phyloP scores from a whole-genome alignment of 2,797 vertebrate genomes.

The Onychomys arenicola region DNA sequence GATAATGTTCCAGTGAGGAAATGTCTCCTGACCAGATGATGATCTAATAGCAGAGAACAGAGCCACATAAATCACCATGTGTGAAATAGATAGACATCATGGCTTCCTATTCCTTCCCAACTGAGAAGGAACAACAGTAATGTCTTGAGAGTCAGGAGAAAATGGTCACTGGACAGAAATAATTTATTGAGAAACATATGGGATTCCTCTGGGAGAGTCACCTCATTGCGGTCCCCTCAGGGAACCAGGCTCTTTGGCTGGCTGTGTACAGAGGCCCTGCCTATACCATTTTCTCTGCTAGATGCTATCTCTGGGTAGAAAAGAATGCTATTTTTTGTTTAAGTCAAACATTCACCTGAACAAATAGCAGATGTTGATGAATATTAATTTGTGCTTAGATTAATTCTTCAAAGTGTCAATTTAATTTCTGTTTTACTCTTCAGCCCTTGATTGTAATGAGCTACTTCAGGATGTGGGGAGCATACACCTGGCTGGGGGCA shows the following conservation, averaged over 20 bases:
- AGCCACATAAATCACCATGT: background rate
- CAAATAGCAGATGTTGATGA: constrained; percentile 72
- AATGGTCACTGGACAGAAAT: constrained; percentile 49
- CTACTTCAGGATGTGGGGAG: constrained; percentile 58
- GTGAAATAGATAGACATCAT: background rate
- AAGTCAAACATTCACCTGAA: constrained; percentile 75
- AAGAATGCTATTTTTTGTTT: constrained; percentile 75
- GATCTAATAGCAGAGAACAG: background rate
- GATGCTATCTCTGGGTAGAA: background rate
- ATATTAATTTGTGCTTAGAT: constrained; percentile 80
- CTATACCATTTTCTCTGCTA: background rate
- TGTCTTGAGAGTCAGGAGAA: constrained; percentile 25
- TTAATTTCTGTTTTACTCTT: constrained; percentile 79
- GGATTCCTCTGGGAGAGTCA: background rate
- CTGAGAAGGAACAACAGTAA: constrained; percentile 18
- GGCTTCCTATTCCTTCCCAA: background rate
- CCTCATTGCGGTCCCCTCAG: background rate
- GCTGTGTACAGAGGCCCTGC: background rate
- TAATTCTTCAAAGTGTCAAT: constrained; percentile 84
- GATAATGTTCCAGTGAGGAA: constrained; percentile 31
- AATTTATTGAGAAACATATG: background rate
- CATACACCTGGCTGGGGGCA: constrained; percentile 69
- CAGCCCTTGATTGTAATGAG: constrained; percentile 76
- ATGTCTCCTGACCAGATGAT: background rate
- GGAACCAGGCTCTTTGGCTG: background rate